Evolutionary conservation across 2,888 invertebrate species (phyloP), one percentile per base, ranked within the genome.

Genomic region (Chymomyza fuscimana): DNA sequence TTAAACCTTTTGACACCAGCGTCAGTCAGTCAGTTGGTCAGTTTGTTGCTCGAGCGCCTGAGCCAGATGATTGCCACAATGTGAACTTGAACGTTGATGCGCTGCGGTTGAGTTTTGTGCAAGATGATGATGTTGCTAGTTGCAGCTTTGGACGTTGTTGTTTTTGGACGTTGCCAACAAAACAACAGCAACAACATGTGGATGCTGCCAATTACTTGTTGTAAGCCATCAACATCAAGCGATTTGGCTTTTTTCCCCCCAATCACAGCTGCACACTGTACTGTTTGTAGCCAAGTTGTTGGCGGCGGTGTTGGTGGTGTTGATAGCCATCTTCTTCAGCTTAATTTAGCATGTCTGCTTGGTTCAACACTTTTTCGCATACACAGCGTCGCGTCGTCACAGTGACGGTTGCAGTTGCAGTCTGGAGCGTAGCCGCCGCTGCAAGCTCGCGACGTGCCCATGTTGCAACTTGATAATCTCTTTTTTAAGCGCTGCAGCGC

Each of bases 281-380:
- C 52, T 40, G 66, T 69, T 59, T 40, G 58, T 4, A 25, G 25
- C 25, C 25, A 32, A 32, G 54, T 15, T 50, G 59, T 54, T 46
- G 40, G 70, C 68, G 71, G 51, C 66, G 73, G 67, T 82, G 79
- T 72, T 81, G 84, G 74, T 82, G 86, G 85, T 85, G 85, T 85
- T 85, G 85, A 85, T 85, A 85, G 87, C 87, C 85, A 85, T 85
- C 85, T 87, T 85, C 85, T 85, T 87, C 87, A 86, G 85, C 87
- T 85, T 85, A 85, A 85, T 85, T 85, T 85, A 85, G 85, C 85
- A 85, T 85, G 85, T 85, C 85, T 87, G 87, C 81, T 80, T 83
- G 87, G 85, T 78, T 87, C 85, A 85, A 85, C 85, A 85, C 85
- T 85, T 85, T 87, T 79, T 77, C 52, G 52, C 29, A 51, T 25